Percentiles rank a stretch among this genome's conserved stretches.
These are phyloP conservation scores for Tapirus indicus DNA, from an alignment of 2,797 vertebrate genomes.

Conservation along the genomic window DNA sequence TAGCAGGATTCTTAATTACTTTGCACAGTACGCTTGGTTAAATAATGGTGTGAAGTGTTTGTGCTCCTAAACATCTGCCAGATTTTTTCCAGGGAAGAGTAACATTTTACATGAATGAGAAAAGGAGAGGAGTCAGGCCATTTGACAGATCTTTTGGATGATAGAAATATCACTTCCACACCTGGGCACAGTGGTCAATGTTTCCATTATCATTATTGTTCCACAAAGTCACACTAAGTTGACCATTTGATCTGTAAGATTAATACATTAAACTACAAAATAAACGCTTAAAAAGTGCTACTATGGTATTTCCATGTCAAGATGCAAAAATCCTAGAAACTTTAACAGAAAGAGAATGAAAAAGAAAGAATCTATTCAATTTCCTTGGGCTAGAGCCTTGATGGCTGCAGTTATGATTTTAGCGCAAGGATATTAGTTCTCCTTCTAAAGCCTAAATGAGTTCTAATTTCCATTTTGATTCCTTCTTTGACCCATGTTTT, in stretches of 20 bases:
- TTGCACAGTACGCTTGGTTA: slow-evolving; percentile 59
- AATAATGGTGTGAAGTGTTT: slow-evolving; percentile 33
- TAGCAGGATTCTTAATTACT: slow-evolving; percentile 63
- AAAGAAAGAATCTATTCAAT: not conserved
- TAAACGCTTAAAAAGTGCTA: not conserved
- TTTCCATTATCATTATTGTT: not conserved
- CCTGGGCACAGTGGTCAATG: not conserved
- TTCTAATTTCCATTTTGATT: not conserved
- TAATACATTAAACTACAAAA: not conserved
- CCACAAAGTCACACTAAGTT: not conserved
- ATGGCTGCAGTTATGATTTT: not conserved
- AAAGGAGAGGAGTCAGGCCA: not conserved
- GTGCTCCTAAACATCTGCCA: slow-evolving; percentile 36
- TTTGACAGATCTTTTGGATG: not conserved
- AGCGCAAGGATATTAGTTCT: not conserved
- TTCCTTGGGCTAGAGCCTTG: not conserved
- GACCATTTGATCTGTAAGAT: not conserved
- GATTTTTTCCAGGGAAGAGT: slow-evolving; percentile 6
- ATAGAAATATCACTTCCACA: not conserved
- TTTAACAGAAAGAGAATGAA: not conserved
- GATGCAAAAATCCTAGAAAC: slow-evolving; percentile 20
- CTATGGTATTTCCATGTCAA: not conserved
- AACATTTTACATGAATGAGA: slow-evolving; percentile 29
- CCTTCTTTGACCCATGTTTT: not conserved
- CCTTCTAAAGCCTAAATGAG: not conserved